Base-by-base conservation (phyloP, 37 sponge, comb jelly and placozoan genomes). In the Mnemiopsis leidyi region DNA sequence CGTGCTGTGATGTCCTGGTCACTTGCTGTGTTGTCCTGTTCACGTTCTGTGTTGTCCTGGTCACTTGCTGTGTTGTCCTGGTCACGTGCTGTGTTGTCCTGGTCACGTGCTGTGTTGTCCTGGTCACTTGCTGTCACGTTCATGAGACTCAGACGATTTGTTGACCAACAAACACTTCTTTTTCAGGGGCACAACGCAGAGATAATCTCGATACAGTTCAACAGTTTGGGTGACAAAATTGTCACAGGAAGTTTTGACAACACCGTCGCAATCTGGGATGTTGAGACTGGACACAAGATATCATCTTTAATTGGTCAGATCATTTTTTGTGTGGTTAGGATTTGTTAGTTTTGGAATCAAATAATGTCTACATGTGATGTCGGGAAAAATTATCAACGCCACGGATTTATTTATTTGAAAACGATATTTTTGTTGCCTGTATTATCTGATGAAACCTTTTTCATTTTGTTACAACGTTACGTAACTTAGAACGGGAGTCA, bases 181-280 rank as follows among this genome's bases (percentile, higher is more conserved):
- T 48, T 38, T 25, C 39, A 97, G 98, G 99, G 99, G 36, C 99
- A 98, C 83, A 95, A 96, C 5, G 96, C 95, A 7, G 99, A 98
- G 76, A 97, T 98, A 32, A 97, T 98, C 36, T 96, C 96, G 38
- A 76, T 97, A 3, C 69, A 76, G 32, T 98, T 97, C 94, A 97
- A 94, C 77, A 94, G 95, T 31, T 23, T 68, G 77, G 99, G 99
- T 0, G 94, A 95, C 76, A 69, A 93, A 31, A 23, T 97, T 0
- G 83, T 97, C 36, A 98, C 96, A 31, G 99, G 99, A 0, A 97
- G 97, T 25, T 98, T 98, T 93, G 99, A 98, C 92, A 96, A 98
- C 93, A 98, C 97, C 0, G 96, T 96, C 29, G 76, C 92, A 16
- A 48, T 97, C 20, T 98, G 99, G 99, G 96, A 98, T 68, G 93